These are phyloP conservation scores for Catamblyrhynchus diadema DNA, from an alignment of 2,797 vertebrate species.

Conservation along the genomic window DNA sequence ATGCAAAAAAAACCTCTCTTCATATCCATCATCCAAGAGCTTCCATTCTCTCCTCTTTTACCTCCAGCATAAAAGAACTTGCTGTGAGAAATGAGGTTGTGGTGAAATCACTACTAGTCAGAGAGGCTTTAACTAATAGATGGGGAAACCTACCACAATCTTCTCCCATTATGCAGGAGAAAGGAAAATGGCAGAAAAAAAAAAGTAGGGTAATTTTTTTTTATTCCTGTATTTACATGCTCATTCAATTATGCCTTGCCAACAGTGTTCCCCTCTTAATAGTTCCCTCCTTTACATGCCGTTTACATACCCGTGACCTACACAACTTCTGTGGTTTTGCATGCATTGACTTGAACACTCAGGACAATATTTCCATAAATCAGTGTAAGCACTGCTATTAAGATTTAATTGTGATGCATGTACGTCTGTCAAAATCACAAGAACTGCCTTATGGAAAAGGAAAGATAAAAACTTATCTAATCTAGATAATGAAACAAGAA, in stretches of 20 bases:
- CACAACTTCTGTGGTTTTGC: not conserved
- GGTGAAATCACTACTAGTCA: not conserved
- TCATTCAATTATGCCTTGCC: not conserved
- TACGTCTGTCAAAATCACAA: conserved; percentile 30
- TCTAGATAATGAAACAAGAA: conserved; percentile 20
- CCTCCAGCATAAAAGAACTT: not conserved
- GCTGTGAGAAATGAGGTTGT: not conserved
- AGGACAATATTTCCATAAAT: not conserved
- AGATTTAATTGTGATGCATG: conserved; percentile 15
- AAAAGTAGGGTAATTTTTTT: fast-evolving
- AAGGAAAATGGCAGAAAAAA: not conserved
- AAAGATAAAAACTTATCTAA: conserved; percentile 55
- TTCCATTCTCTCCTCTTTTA: not conserved
- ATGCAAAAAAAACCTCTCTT: not conserved
- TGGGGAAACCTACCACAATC: not conserved
- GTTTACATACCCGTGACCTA: not conserved
- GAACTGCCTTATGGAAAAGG: conserved; percentile 12
- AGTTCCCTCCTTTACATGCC: not conserved
- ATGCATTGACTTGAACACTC: not conserved
- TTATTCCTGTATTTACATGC: not conserved
- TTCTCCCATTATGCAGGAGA: not conserved
- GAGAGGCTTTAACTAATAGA: not conserved
- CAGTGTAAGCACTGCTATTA: not conserved
- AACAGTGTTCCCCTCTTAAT: not conserved
- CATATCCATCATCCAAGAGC: not conserved